Evolutionary conservation across 2,888 invertebrate genomes (phyloP), one percentile per base, ranked within the genome.

Genomic region (Lycophotia porphyrea): DNA sequence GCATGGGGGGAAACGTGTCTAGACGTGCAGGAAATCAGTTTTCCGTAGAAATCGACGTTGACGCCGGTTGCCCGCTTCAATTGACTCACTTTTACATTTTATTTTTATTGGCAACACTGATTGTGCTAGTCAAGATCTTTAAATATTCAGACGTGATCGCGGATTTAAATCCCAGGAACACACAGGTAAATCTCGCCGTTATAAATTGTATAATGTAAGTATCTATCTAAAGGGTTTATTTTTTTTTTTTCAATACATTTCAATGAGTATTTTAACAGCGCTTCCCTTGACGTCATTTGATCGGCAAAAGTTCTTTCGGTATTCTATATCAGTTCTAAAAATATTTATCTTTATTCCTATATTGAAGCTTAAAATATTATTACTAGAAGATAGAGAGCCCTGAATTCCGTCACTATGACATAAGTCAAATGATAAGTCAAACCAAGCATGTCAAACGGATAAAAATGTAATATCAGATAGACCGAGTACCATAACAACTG

Each of bases 1-100:
- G 80, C 74, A 84, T 76, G 86, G 87, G 91, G 55, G 94, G 93
- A 92, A 92, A 91, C 89, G 84, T 86, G 95, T 95, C 95, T 95
- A 95, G 95, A 95, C 95, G 90, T 90, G 84, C 92, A 91, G 95
- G 94, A 95, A 95, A 95, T 95, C 93, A 91, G 90, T 90, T 95
- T 94, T 92, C 89, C 90, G 91, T 90, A 81, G 88, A 88, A 87
- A 85, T 89, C 82, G 84, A 86, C 80, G 85, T 83, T 88, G 90
- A 87, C 90, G 90, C 87, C 87, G 88, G 85, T 85, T 69, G 76
- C 67, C 21, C 70, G 74, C 72, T 72, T 79, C 76, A 70, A 83
- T 80, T 87, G 78, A 77, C 75, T 81, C 65, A 73, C 60, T 64
- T 84, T 78, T 69, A 72, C n/a, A 49, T 27, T 78, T 67, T 27